Percentiles rank a stretch among this genome's conserved stretches.
These are phyloP conservation scores for Linnaemya vulpina DNA, from an alignment of 2,888 invertebrate species.

Conservation along the genomic window DNA sequence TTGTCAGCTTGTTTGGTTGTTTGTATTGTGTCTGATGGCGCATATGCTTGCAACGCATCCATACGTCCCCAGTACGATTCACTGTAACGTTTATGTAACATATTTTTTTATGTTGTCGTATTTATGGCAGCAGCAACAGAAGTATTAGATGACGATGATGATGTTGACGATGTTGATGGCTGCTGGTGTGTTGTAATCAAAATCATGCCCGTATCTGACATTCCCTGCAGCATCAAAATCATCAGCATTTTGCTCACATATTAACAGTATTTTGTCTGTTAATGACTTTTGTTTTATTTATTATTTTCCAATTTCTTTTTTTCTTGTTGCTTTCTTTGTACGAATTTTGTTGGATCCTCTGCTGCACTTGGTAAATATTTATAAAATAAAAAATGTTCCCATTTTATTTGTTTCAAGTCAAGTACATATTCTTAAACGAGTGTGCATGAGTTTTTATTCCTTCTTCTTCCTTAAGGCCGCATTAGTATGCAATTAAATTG, in stretches of 20 bases:
- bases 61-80: slow-evolving; percentile 22
- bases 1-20: slow-evolving; percentile 32
- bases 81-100: slow-evolving; percentile 31
- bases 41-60: slow-evolving; percentile 9
- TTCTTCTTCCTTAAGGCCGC: slow-evolving; percentile 62
- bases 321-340: slow-evolving; percentile 16
- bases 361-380: slow-evolving; percentile 39
- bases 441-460: slow-evolving; percentile 28
- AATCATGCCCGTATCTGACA: slow-evolving; percentile 52
- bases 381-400: slow-evolving; percentile 54
- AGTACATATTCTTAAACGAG: slow-evolving; percentile 22
- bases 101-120: not conserved
- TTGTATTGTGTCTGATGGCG: slow-evolving; percentile 2
- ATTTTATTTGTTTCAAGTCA: slow-evolving; percentile 56
- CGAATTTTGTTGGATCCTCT: slow-evolving; percentile 29
- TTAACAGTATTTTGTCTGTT: slow-evolving; percentile 53
- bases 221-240: slow-evolving; percentile 36
- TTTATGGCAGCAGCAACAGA: slow-evolving; percentile 51
- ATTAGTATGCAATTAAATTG: slow-evolving; percentile 73
- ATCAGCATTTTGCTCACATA: slow-evolving; percentile 19
- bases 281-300: slow-evolving; percentile 40
- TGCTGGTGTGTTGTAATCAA: slow-evolving; percentile 48
- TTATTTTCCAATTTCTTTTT: too few species aligned
- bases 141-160: slow-evolving; percentile 24
- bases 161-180: not conserved